phyloP scores from a whole-genome alignment of 2,888 invertebrate species.

The Trichopoda pennipes region DNA sequence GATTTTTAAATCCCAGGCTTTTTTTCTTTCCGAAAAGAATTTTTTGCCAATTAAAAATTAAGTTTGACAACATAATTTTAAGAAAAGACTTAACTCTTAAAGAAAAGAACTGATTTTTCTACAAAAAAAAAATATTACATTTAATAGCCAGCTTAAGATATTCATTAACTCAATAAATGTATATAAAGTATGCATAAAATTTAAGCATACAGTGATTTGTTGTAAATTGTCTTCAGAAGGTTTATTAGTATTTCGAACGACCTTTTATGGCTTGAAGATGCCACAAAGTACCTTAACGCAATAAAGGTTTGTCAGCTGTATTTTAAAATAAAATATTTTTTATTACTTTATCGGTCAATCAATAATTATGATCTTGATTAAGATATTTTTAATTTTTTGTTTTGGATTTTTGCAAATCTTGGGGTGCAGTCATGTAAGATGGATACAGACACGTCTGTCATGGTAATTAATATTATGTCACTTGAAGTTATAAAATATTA shows the following conservation, averaged over 20 bases:
- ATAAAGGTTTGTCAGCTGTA: conserved; percentile 11
- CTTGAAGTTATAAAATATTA: background rate
- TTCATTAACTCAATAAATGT: too few species aligned
- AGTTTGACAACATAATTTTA: too few species aligned
- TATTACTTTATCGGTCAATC: conserved; percentile 18
- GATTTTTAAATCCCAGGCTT: too few species aligned
- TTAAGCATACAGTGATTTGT: too few species aligned
- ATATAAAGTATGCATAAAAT: too few species aligned
- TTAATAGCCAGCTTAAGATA: too few species aligned
- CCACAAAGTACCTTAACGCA: conserved; percentile 14
- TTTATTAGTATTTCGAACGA: background rate
- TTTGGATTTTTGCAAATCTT: background rate
- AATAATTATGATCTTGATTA: conserved; percentile 25
- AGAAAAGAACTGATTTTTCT: too few species aligned
- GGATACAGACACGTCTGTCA: background rate
- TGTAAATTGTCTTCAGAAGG: background rate
- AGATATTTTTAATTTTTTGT: conserved; percentile 10
- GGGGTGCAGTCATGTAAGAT: conserved; percentile 13
- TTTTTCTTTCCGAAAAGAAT: too few species aligned
- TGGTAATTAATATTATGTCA: conserved; percentile 32
- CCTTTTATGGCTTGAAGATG: conserved; percentile 11
- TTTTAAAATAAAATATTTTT: background rate
- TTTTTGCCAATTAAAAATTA: too few species aligned
- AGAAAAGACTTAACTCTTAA: too few species aligned
- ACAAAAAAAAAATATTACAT: too few species aligned